These are phyloP conservation scores for Natator depressus DNA, from an alignment of 2,113 vertebrate species.

Conservation along the genomic window DNA sequence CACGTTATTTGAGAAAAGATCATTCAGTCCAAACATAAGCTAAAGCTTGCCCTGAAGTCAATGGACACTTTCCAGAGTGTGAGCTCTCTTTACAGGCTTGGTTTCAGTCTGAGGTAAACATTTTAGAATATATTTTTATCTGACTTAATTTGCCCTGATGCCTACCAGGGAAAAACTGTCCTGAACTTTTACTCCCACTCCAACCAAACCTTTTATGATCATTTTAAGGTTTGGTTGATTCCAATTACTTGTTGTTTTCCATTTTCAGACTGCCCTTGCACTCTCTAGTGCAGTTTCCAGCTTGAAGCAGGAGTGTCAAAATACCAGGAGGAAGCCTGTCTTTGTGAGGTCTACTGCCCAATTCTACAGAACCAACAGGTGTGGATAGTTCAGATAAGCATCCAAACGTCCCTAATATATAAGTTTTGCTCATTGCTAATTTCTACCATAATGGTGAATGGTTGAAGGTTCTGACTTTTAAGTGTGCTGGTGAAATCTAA, in stretches of 20 bases:
- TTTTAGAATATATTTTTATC: background rate
- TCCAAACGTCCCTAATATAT: background rate
- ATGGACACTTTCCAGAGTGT: background rate
- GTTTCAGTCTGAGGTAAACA: background rate
- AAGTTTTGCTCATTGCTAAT: background rate
- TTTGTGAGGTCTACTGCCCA: background rate
- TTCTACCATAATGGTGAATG: background rate
- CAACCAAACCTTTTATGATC: rapidly evolving
- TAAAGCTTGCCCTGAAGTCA: background rate
- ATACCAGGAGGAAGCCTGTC: rapidly evolving
- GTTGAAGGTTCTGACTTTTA: background rate
- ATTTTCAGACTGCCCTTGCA: background rate
- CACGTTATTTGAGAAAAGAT: background rate
- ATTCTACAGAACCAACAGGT: slow-evolving; percentile 3
- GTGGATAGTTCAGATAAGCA: background rate
- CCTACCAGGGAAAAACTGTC: background rate
- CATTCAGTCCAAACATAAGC: background rate
- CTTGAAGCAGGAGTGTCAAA: background rate
- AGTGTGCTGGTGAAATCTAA: background rate
- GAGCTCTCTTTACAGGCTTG: background rate
- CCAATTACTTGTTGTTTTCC: background rate
- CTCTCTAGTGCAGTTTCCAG: background rate
- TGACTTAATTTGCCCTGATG: background rate
- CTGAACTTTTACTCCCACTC: background rate
- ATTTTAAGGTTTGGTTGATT: background rate